Conservation (phyloP, 1,140 invertebrate genomes). For the Psix sp. region DNA sequence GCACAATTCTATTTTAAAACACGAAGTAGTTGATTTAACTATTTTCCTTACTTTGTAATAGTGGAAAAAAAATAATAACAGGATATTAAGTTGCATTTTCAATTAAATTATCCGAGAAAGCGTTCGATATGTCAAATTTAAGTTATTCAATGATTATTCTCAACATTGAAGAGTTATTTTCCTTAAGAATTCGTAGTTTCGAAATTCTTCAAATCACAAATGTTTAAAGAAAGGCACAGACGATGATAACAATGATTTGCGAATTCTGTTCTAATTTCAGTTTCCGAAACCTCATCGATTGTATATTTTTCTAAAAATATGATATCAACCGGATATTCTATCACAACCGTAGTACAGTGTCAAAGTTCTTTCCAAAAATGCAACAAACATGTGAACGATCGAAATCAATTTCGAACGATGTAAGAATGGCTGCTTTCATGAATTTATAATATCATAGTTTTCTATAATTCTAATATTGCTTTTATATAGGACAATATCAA, state of each 20-base stretch:
- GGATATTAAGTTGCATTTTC: no score
- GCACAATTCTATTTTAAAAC: no score
- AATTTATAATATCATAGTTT: no score
- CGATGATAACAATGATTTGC: constrained; percentile 17
- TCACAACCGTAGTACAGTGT: constrained; percentile 47
- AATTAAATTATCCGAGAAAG: no score
- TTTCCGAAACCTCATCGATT: constrained; percentile 11
- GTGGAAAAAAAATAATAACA: no score
- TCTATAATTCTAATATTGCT: constrained; percentile 30
- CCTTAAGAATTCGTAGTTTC: no score
- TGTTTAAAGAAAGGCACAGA: constrained; percentile 35
- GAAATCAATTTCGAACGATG: constrained; percentile 5
- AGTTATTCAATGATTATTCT: no score
- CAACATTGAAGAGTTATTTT: no score
- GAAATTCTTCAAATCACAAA: no score
- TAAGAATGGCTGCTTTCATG: constrained; percentile 2
- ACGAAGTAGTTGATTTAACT: no score
- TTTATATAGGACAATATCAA: constrained; percentile 14
- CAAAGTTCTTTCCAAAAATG: constrained; percentile 34
- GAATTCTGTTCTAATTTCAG: constrained; percentile 17
- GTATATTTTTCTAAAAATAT: constrained; percentile 60
- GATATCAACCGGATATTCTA: constrained; percentile 40
- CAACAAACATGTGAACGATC: constrained; percentile 20
- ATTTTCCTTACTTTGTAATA: no score
- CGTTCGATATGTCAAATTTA: no score